Conservation (phyloP, 92 coral and sea anemone species). For the Porites cylindrica region DNA sequence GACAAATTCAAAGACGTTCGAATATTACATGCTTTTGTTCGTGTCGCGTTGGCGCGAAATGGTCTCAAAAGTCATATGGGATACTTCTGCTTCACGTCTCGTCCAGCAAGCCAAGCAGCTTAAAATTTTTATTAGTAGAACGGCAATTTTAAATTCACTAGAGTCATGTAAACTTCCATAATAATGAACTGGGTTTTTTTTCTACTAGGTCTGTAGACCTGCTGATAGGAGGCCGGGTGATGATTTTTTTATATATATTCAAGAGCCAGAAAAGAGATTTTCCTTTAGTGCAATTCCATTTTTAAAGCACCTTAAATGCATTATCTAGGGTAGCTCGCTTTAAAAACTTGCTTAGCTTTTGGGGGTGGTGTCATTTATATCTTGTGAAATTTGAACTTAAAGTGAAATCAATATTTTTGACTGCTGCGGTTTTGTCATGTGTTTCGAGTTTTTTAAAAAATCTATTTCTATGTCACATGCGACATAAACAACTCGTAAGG, state of each 20-base stretch:
- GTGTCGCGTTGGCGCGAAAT: slow-evolving; percentile 46
- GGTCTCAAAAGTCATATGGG: slow-evolving; percentile 16
- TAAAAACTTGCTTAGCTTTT: background rate
- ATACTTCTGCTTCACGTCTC: background rate
- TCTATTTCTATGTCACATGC: background rate
- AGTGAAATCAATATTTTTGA: slow-evolving; percentile 35
- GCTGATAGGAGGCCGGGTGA: background rate
- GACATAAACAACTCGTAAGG: no score
- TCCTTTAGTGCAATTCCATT: background rate
- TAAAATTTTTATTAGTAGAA: background rate
- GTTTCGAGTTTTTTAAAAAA: background rate
- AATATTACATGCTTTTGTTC: slow-evolving; percentile 15
- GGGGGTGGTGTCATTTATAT: slow-evolving; percentile 35
- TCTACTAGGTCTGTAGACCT: background rate
- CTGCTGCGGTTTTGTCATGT: slow-evolving; percentile 3
- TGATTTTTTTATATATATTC: background rate
- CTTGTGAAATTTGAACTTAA: slow-evolving; percentile 47
- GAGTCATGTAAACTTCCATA: background rate
- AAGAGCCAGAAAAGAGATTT: background rate
- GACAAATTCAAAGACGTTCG: slow-evolving; percentile 7
- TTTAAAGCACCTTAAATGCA: background rate
- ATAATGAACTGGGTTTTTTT: slow-evolving; percentile 5
- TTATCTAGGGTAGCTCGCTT: background rate
- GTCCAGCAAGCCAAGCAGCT: background rate
- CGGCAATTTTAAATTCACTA: slow-evolving; percentile 1